A percentile compares a stretch with the other conserved stretches of the same genome.
Evolutionary conservation across 2,113 vertebrate species (phyloP).

Genomic region (Thomomys bottae): DNA sequence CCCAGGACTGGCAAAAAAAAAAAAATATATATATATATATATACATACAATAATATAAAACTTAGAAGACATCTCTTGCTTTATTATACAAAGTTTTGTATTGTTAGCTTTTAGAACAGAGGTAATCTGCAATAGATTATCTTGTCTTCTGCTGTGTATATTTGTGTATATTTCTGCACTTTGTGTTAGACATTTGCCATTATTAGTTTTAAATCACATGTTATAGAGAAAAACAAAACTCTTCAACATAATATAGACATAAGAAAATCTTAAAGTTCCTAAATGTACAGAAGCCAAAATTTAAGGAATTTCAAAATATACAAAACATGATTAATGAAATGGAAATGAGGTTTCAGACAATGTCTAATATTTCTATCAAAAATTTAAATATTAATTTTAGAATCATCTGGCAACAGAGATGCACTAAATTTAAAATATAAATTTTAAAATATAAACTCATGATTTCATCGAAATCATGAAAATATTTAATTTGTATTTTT

Average conservation of each 20-base stretch:
- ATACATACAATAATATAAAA: too few relatives aligned
- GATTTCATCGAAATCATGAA: constrained; percentile 25
- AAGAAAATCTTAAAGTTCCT: constrained; percentile 5
- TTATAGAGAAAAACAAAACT: background rate
- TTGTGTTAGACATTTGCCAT: background rate
- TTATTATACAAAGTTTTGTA: background rate
- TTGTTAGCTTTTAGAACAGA: background rate
- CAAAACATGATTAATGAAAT: constrained; percentile 20
- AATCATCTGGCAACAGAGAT: background rate
- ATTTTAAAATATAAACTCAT: constrained; percentile 25
- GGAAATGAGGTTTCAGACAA: background rate
- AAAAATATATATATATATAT: too few relatives aligned
- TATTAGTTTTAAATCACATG: constrained; percentile 6
- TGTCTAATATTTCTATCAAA: background rate
- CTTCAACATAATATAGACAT: background rate
- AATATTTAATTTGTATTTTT: background rate
- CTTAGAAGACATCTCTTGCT: too few relatives aligned
- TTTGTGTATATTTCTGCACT: background rate
- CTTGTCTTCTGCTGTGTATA: background rate
- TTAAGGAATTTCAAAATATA: background rate
- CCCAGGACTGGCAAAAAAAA: too few relatives aligned
- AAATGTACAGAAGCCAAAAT: background rate
- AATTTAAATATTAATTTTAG: background rate
- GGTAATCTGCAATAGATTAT: background rate
- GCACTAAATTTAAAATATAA: background rate